Conservation (phyloP, 1,140 invertebrate species). For the Nixonia krombeini region DNA sequence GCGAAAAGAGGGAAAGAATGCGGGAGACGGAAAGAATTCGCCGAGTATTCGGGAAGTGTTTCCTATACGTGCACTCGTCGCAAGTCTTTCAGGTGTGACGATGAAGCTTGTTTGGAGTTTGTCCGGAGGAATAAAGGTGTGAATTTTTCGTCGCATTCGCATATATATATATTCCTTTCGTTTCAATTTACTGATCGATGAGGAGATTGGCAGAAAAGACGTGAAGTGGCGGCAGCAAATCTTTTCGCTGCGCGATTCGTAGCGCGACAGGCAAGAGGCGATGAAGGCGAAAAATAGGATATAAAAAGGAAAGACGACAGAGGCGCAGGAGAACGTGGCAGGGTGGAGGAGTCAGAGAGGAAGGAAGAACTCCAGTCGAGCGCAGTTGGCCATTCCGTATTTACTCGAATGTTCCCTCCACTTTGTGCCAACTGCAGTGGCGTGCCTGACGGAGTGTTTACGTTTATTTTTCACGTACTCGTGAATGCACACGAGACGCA, state of each 20-base stretch:
- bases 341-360: too few species aligned
- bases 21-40: too few species aligned
- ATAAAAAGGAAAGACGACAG: constrained; percentile 27
- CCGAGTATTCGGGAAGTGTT: too few species aligned
- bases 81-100: constrained; percentile 8
- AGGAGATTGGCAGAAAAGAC: constrained; percentile 25
- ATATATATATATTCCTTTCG: constrained; percentile 16
- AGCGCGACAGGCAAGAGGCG: constrained; percentile 27
- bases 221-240: constrained; percentile 23
- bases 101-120: constrained; percentile 19
- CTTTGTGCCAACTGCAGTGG: constrained; percentile 47
- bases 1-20: too few species aligned
- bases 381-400: constrained; percentile 51
- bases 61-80: neutral
- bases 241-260: constrained; percentile 21
- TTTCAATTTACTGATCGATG: constrained; percentile 29
- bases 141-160: constrained; percentile 29
- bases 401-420: constrained; percentile 46
- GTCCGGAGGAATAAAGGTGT: constrained; percentile 27
- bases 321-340: too few species aligned
- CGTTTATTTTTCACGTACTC: constrained; percentile 44
- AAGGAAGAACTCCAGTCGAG: constrained; percentile 18
- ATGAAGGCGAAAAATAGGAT: constrained; percentile 37
- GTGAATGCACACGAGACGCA: constrained; percentile 43
- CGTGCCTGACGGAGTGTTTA: constrained; percentile 37